Evolutionary conservation across 2,888 invertebrate genomes (phyloP).

Genomic region (Nysson spinosus): DNA sequence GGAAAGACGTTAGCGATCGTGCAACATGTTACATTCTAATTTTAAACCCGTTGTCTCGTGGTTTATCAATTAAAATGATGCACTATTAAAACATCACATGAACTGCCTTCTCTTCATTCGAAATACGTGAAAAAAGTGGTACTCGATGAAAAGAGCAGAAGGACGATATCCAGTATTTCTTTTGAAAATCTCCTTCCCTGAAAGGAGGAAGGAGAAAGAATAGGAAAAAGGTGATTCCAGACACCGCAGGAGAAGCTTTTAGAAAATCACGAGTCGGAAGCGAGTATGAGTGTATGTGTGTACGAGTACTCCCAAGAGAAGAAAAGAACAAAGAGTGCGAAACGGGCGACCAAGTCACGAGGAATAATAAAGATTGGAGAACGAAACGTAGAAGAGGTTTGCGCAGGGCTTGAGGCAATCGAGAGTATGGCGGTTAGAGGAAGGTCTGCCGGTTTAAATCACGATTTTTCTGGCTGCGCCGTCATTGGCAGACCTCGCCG

Average conservation of each 20-base stretch:
- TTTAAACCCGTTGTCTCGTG: too few relatives aligned
- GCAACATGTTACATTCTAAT: too few relatives aligned
- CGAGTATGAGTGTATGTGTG: constrained; percentile 23
- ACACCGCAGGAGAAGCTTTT: constrained; percentile 35
- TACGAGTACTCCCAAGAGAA: constrained; percentile 20
- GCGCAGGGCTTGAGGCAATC: not conserved
- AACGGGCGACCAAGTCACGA: constrained; percentile 40
- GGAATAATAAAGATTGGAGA: constrained; percentile 56
- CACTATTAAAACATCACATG: too few relatives aligned
- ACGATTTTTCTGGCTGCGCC: constrained; percentile 58
- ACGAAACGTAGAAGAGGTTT: constrained; percentile 33
- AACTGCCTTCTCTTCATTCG: not conserved
- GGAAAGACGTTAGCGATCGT: constrained; percentile 23
- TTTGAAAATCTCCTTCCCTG: constrained; percentile 5
- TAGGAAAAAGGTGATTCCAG: constrained; percentile 18
- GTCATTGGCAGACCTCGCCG: constrained; percentile 47
- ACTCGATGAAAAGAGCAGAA: not conserved
- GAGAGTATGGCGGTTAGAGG: constrained; percentile 2
- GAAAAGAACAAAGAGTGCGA: constrained; percentile 45
- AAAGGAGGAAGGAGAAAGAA: not conserved
- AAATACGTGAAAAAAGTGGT: not conserved
- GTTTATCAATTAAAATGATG: too few relatives aligned
- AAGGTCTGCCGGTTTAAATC: constrained; percentile 58
- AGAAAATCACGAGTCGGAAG: constrained; percentile 45
- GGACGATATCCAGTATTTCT: constrained; percentile 18